Evolutionary conservation across 2,797 vertebrate species (phyloP), one percentile per base, ranked within the genome.

Genomic region (Zenarchopterus dispar): DNA sequence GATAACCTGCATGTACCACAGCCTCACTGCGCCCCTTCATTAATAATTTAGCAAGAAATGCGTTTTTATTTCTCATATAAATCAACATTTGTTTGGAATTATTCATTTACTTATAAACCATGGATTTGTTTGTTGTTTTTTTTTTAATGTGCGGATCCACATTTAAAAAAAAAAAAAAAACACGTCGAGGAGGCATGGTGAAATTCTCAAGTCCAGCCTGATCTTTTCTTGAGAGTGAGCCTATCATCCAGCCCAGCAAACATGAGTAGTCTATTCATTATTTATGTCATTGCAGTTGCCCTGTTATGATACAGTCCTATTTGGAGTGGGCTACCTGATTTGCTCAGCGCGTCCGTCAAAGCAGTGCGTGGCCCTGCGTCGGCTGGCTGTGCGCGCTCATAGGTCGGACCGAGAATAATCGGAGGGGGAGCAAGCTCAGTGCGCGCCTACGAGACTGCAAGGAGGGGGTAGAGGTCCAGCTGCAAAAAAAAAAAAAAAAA

Each of bases 351-450:
- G 86, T 89, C 87, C 85, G 85, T 91, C 87, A 78, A 69, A 77
- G 62, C 79, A 54, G 78, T 73, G 91, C 92, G 90, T 91, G 89
- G 82, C 86, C 89, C 75, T 88, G 87, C 85, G 90, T 90, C 87
- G 86, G 81, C 84, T 74, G 85, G 82, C 90, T 82, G 92, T 75
- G 90, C 93, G 93, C 94, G 93, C 94, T 95, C 94, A 92, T 94
- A 94, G 94, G 93, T 93, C 92, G 93, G 86, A 84, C 78, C 80
- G 87, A 80, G 82, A 88, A 88, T 75, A 90, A 70, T 81, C 82
- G 84, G 26, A 84, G 86, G 75, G 88, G 67, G 85, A 82, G 89
- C 73, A 75, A 59, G 75, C 68, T 59, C 64, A 66, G 86, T 73
- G 91, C 84, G 89, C 88, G 91, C 89, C 76, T 86, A 82, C 90